Evolutionary conservation across 2,113 vertebrate genomes (phyloP), one percentile per base, ranked within the genome.

Genomic region (Gracilinanus agilis): DNA sequence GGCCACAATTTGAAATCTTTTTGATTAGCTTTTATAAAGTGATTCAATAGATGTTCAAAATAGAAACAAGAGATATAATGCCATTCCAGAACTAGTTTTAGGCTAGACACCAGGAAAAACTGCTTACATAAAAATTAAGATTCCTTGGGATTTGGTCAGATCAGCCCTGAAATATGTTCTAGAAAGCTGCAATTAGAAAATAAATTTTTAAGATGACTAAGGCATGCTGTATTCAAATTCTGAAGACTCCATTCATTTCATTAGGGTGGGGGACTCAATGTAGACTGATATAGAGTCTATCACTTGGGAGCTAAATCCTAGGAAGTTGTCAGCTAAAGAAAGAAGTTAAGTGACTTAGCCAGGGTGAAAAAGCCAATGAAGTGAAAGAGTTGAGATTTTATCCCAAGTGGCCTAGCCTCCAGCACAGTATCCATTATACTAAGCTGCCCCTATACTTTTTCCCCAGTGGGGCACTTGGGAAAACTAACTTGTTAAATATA

Each of bases 401-500:
- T 4, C 13, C 34, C 58, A 61, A 3, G 58, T 13, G 34, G 13
- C 34, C 61, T 75, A n/a, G n/a, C 29, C n/a, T n/a, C 13, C n/a
- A 75, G n/a, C n/a, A 4, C 29, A 16, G 34, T 6, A n/a, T 75
- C 29, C 34, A 75, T 75, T n/a, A 75, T n/a, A 19, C 13, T 21
- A 75, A n/a, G 67, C 13, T n/a, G 67, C 1, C 67, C 19, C 67
- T 75, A n/a, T 75, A 6, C 34, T 91, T 91, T 53, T 90, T 29
- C 88, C 91, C 67, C 58, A 90, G 5, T 91, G 89, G 55, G 95
- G 53, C 53, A 91, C 40, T 54, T 91, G 88, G n/a, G 90, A 11
- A 90, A 93, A 92, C 24, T 91, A 96, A 95, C 53, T 53, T 94
- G 49, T 94, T 92, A 53, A 24, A 91, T 92, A 95, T 96, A 93